Base-by-base conservation (phyloP, 2,113 vertebrate genomes). In the Strix uralensis region DNA sequence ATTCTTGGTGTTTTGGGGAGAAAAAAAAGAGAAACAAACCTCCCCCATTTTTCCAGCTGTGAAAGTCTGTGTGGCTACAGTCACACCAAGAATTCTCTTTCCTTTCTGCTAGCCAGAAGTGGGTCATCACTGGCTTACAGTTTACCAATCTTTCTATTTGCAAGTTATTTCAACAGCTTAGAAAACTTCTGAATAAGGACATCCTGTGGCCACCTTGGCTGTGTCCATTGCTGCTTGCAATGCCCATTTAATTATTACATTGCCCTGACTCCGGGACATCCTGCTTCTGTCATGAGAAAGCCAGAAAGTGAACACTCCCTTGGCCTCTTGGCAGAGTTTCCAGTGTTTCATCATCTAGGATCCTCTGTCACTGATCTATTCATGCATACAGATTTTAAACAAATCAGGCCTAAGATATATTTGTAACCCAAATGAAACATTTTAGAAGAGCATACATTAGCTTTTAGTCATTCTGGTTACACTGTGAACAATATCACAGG, bases 291-390 rank as follows among this genome's bases (percentile, higher is more conserved):
- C 65, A 47, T 34, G 49, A 59, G 34, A 42, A 77, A 94, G 32
- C 7, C 57, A 94, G 72, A 78, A 88, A 38, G 14, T 5, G 18
- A 89, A 58, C 29, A 46, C 15, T 85, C 38, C 57, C 34, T 75
- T 84, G 42, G 32, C 15, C 63, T 93, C 74, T 95, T 95, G 82
- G 85, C 72, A 77, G 46, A 94, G 38, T 73, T 95, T 86, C 63
- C 83, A 59, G 17, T 14, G 4, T 92, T 97, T 96, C 59, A 51
- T 91, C 55, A 84, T 94, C 92, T 83, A 90, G 57, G 54, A 93
- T 91, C 83, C 84, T 81, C 46, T 93, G 81, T 79, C 82, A 81
- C 17, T 90, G 73, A 91, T 73, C 84, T 93, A 70, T 94, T 96
- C 81, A 59, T 81, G 79, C 92, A 61, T 70, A 86, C 3, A 40